These are phyloP conservation scores for Chalcis sispes DNA, from an alignment of 2,888 invertebrate genomes.

Conservation along the genomic window DNA sequence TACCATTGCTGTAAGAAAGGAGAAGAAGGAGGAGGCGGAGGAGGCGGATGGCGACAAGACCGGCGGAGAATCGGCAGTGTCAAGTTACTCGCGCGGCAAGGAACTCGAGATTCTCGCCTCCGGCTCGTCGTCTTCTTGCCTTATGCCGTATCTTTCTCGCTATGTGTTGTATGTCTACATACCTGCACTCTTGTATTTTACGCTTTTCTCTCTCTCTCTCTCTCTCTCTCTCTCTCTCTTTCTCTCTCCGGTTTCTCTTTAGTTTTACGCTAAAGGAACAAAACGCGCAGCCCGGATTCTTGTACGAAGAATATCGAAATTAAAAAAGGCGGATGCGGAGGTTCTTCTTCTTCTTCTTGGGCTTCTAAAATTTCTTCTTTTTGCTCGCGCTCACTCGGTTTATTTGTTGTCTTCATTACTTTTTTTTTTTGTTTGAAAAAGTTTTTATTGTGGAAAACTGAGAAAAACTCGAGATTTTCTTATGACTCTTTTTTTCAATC, in stretches of 20 bases:
- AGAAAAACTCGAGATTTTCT: neutral
- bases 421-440: no score
- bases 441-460: neutral
- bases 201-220: neutral
- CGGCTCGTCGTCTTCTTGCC: neutral
- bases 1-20: no score
- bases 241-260: neutral
- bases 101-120: slow-evolving; percentile 43
- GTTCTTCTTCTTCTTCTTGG: no score
- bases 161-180: no score
- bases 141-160: neutral
- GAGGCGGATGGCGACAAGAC: slow-evolving; percentile 16
- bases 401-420: no score
- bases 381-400: no score
- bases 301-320: neutral
- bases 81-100: slow-evolving; percentile 42
- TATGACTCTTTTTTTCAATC: slow-evolving; percentile 9
- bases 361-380: no score
- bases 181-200: neutral
- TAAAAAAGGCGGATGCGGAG: no score
- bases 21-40: neutral
- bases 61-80: slow-evolving; percentile 44
- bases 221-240: no score
- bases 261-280: neutral
- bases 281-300: neutral